Conservation (phyloP, 1,140 invertebrate species). For the Drosophila lacteicornis region DNA sequence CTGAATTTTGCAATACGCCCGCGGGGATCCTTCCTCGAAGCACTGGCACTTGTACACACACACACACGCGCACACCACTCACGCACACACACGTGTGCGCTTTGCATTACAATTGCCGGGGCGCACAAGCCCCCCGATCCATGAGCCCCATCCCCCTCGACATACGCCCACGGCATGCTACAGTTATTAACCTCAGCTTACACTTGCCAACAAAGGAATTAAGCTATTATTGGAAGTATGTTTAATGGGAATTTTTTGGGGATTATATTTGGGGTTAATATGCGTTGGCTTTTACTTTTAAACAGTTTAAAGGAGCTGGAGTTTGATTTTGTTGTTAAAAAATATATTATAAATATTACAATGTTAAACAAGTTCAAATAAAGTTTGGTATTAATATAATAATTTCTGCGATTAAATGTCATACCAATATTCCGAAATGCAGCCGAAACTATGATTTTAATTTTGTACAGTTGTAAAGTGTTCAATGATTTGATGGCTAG, state of each 20-base stretch:
- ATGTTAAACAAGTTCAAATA: no score
- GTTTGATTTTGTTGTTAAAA: no score
- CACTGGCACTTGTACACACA: conserved; percentile 27
- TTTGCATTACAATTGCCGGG: conserved; percentile 74
- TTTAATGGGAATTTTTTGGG: not conserved
- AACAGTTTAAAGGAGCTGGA: no score
- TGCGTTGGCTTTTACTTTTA: not conserved
- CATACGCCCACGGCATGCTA: conserved; percentile 54
- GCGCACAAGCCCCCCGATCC: conserved; percentile 23
- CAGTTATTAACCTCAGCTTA: conserved; percentile 76
- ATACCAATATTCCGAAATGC: no score
- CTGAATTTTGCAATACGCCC: conserved; percentile 73
- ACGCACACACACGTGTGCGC: conserved; percentile 46
- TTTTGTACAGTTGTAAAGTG: no score
- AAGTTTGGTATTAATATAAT: no score
- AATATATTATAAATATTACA: no score
- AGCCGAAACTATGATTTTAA: no score
- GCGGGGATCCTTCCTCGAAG: conserved; percentile 38
- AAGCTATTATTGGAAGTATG: not conserved
- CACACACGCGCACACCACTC: conserved; percentile 23
- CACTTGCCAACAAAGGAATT: conserved; percentile 41
- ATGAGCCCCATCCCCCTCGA: conserved; percentile 19
- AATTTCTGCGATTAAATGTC: no score
- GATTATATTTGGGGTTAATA: not conserved
- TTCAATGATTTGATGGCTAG: no score